These are phyloP conservation scores for Agrotis ipsilon DNA, from an alignment of 2,888 invertebrate species.

Conservation along the genomic window DNA sequence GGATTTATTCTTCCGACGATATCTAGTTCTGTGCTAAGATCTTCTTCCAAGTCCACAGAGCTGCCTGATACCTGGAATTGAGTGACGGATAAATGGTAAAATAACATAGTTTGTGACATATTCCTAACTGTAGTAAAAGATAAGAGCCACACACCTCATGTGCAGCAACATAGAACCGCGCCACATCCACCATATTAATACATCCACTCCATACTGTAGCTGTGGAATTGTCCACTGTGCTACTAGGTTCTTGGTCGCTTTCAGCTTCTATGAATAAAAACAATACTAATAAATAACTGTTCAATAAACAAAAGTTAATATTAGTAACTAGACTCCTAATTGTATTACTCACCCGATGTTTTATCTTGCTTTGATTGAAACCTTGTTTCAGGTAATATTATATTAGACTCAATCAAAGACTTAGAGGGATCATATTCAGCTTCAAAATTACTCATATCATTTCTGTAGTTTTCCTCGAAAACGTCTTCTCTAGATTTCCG, in stretches of 20 bases:
- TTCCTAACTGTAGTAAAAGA: neutral
- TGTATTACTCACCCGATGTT: constrained; percentile 72
- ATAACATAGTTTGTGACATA: neutral
- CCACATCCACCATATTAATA: constrained; percentile 97
- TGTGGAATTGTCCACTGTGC: constrained; percentile 92
- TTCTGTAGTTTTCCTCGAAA: constrained; percentile 82
- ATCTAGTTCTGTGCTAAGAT: constrained; percentile 94
- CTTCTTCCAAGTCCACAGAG: constrained; percentile 93
- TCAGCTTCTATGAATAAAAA: constrained; percentile 86
- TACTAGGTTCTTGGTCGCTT: constrained; percentile 95
- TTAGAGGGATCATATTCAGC: constrained; percentile 80
- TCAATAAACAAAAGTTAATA: neutral
- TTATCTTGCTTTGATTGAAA: constrained; percentile 78
- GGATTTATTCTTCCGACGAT: constrained; percentile 98
- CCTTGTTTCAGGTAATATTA: constrained; percentile 73
- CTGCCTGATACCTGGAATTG: constrained; percentile 91
- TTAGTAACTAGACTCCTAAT: neutral
- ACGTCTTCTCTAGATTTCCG: constrained; percentile 86
- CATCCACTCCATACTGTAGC: constrained; percentile 95
- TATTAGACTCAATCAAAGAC: constrained; percentile 77
- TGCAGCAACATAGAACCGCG: constrained; percentile 96
- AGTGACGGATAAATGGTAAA: constrained; percentile 5
- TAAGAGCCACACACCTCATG: constrained; percentile 91
- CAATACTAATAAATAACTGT: constrained; percentile 5
- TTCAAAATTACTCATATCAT: constrained; percentile 77